A percentile compares a stretch with the other conserved stretches of the same genome.
These are phyloP conservation scores for human DNA, from an alignment of 2,113 vertebrate genomes.

Conservation along the genomic window DNA sequence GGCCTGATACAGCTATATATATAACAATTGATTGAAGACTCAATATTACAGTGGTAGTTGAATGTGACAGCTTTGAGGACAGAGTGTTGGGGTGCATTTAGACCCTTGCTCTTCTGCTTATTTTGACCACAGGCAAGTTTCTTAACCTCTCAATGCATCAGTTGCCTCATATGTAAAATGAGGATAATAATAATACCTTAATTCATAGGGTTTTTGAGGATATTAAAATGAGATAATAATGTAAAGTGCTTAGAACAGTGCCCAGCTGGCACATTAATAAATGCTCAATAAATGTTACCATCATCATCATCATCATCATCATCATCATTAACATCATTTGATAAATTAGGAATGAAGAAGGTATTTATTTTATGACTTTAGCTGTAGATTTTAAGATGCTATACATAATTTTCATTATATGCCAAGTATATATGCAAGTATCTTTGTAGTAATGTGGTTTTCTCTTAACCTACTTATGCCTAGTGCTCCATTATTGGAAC, in stretches of 20 bases:
- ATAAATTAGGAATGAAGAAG: neutral
- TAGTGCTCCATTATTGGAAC: too few species aligned
- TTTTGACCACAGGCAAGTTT: constrained; percentile 5
- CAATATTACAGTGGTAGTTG: neutral
- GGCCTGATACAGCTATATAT: neutral
- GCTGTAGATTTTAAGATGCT: constrained; percentile 12
- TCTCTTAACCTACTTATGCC: neutral
- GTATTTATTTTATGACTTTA: neutral
- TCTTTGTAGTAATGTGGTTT: neutral
- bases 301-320: neutral
- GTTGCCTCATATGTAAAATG: constrained; percentile 41
- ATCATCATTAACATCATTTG: constrained; percentile 6
- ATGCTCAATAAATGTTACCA: neutral
- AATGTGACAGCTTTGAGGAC: neutral
- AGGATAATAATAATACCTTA: constrained; percentile 8
- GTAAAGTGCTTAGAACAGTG: constrained; percentile 24
- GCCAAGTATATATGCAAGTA: neutral
- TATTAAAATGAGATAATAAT: constrained; percentile 39
- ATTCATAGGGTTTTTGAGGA: constrained; percentile 49
- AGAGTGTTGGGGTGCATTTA: neutral
- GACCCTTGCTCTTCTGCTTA: neutral
- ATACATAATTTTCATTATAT: neutral
- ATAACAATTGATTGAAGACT: neutral
- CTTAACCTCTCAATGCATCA: neutral
- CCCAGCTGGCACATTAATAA: constrained; percentile 17